phyloP scores from a whole-genome alignment of 2,797 vertebrate species.

The Tenualosa thibaudeaui region DNA sequence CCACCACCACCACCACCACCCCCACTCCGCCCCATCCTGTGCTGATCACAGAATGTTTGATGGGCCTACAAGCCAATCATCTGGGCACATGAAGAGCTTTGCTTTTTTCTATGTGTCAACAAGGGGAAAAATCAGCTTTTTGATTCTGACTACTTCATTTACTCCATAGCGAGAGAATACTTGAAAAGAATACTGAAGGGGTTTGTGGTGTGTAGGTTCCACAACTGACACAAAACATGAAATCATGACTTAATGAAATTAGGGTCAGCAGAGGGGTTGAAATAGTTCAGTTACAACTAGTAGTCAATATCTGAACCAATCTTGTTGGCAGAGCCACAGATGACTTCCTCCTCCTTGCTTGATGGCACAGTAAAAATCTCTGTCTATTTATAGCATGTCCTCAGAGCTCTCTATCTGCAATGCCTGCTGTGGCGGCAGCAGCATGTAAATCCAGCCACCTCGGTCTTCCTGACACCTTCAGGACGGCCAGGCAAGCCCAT shows the following conservation, averaged over 20 bases:
- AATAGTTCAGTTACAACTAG: not conserved
- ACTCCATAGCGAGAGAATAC: not conserved
- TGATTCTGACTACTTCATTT: slow-evolving; percentile 7
- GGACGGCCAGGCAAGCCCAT: slow-evolving; percentile 39
- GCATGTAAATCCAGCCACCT: slow-evolving; percentile 1
- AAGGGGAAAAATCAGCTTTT: slow-evolving; percentile 56
- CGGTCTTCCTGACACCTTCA: not conserved
- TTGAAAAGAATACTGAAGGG: not conserved
- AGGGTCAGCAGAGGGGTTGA: not conserved
- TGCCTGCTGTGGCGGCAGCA: not conserved
- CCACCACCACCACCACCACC: not conserved
- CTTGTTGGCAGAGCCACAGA: not conserved
- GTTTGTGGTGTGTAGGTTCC: not conserved
- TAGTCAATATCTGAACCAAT: not conserved
- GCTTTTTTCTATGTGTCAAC: slow-evolving; percentile 31
- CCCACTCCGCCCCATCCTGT: not conserved
- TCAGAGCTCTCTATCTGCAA: not conserved
- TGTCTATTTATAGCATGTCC: not conserved
- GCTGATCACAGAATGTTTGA: slow-evolving; percentile 17
- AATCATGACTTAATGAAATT: not conserved
- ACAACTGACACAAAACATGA: not conserved
- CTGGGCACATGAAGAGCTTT: not conserved
- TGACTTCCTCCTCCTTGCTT: not conserved
- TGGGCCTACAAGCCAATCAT: slow-evolving; percentile 15
- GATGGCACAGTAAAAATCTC: not conserved